These are phyloP conservation scores for Eubasilissa regina DNA, from an alignment of 1,140 invertebrate species.

Conservation along the genomic window DNA sequence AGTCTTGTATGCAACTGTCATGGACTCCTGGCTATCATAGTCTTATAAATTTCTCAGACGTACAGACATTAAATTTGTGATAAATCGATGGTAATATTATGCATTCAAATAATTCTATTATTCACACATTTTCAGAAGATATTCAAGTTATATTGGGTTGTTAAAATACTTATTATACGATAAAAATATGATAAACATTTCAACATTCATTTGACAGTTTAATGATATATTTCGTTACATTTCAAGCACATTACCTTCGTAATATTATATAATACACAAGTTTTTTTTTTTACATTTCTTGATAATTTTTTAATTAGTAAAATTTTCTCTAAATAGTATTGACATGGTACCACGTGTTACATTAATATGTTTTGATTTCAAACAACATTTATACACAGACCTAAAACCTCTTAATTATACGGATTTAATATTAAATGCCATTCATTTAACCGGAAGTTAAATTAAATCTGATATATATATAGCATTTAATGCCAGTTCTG, in stretches of 20 bases:
- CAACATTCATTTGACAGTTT: neutral
- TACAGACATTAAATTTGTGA: too few species aligned
- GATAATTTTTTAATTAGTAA: neutral
- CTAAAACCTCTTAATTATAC: neutral
- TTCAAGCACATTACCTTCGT: constrained; percentile 6
- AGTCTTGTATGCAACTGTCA: too few species aligned
- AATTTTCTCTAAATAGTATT: too few species aligned
- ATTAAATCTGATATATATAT: neutral
- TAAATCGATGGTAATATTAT: too few species aligned
- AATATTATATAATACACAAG: constrained; percentile 8
- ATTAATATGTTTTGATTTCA: constrained; percentile 22
- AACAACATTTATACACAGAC: constrained; percentile 4
- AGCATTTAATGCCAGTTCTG: constrained; percentile 15
- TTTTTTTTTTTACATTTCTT: constrained; percentile 11
- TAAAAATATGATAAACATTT: neutral
- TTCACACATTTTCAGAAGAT: too few species aligned
- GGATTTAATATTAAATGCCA: neutral
- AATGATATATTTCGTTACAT: constrained; percentile 42
- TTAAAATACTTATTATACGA: too few species aligned
- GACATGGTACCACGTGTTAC: neutral
- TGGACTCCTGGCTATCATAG: too few species aligned
- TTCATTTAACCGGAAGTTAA: neutral
- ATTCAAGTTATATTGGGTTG: too few species aligned
- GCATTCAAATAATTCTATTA: too few species aligned
- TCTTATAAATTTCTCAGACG: too few species aligned